These are phyloP conservation scores for Meliscaeva auricollis DNA, from an alignment of 2,888 invertebrate genomes.

Conservation along the genomic window DNA sequence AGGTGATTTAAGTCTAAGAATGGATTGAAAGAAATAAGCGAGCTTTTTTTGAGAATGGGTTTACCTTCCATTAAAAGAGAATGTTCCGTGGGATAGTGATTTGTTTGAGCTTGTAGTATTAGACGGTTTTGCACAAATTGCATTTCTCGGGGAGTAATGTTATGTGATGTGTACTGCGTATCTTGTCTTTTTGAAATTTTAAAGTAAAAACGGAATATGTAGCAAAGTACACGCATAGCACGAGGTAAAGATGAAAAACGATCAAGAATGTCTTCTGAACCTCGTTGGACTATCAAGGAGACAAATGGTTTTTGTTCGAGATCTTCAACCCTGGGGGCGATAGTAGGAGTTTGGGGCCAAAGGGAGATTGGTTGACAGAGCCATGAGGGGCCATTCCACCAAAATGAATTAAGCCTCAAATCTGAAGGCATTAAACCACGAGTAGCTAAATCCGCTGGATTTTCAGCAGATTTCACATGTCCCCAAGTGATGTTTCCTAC, in stretches of 20 bases:
- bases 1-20: background rate
- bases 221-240: conserved; percentile 30
- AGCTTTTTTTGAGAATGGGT: background rate
- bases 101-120: background rate
- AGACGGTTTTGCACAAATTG: background rate
- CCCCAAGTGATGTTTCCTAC: background rate
- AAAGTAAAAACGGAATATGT: conserved; percentile 20
- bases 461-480: background rate
- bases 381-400: conserved; percentile 43
- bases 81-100: background rate
- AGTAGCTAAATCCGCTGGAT: background rate
- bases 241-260: conserved; percentile 29
- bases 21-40: conserved; percentile 2
- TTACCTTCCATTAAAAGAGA: background rate
- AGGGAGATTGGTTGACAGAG: background rate
- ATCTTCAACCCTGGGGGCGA: background rate
- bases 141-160: background rate
- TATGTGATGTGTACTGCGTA: background rate
- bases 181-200: background rate
- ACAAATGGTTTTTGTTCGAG: background rate
- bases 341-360: background rate
- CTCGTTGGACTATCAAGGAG: background rate
- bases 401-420: background rate
- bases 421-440: conserved; percentile 22
- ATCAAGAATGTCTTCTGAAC: conserved; percentile 28